phyloP scores from a whole-genome alignment of 2,888 invertebrate species.

The Drosophila neutralis region DNA sequence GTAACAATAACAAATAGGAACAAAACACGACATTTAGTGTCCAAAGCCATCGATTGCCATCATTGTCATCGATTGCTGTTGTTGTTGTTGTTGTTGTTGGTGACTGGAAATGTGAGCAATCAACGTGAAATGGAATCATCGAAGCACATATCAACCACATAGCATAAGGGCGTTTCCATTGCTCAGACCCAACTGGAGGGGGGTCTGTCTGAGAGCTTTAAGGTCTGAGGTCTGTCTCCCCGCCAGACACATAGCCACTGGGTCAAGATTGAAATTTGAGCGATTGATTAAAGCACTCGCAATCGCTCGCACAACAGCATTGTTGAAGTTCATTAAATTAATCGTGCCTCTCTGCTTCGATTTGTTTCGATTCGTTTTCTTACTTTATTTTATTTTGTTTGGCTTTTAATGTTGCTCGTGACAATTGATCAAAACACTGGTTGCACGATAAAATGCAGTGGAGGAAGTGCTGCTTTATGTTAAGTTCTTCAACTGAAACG shows the following conservation, averaged over 20 bases:
- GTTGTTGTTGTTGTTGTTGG: not conserved
- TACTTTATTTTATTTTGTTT: constrained; percentile 14
- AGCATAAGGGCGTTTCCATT: constrained; percentile 54
- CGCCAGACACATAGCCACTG: constrained; percentile 46
- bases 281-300: constrained; percentile 69
- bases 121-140: constrained; percentile 44
- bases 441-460: constrained; percentile 23
- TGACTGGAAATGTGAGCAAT: constrained; percentile 41
- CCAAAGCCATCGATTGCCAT: constrained; percentile 53
- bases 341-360: constrained; percentile 49
- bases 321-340: constrained; percentile 60
- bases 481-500: not conserved
- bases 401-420: constrained; percentile 35
- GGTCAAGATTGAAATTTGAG: constrained; percentile 76
- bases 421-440: constrained; percentile 52
- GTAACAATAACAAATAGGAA: constrained; percentile 44
- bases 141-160: constrained; percentile 17
- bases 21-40: constrained; percentile 24
- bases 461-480: constrained; percentile 5
- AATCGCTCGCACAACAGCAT: constrained; percentile 26
- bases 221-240: constrained; percentile 5
- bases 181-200: constrained; percentile 7
- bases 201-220: not conserved
- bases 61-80: constrained; percentile 63
- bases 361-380: constrained; percentile 50